Evolutionary conservation across 2,797 vertebrate genomes (phyloP), one percentile per base, ranked within the genome.

Genomic region (Characodon lateralis): DNA sequence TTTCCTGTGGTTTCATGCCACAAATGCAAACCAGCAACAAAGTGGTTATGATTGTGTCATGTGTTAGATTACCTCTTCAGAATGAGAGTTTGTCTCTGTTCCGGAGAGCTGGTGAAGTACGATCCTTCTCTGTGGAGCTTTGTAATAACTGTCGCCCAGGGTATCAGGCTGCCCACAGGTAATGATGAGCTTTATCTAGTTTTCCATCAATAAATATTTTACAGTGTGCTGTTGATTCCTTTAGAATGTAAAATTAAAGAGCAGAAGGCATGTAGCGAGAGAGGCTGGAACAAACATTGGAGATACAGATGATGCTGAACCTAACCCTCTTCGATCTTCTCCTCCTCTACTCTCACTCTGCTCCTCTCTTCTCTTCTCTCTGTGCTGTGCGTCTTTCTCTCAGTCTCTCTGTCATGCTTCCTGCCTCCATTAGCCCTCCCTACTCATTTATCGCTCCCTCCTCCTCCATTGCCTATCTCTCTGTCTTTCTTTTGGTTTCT

Each of bases 51-150:
- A 1, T 1, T 46, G 50, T 73, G 68, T 41, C 0, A 31, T 70
- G 81, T 43, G 31, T 81, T 70, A 28, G 28, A 87, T 91, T 92
- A 92, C 91, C 90, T 91, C 48, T 31, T 26, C 2, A 71, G 72
- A 76, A 6, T 58, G 48, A 76, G 82, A 28, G 5, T 74, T 89
- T 83, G 71, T 84, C 85, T 16, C 26, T 12, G 70, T 73, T 83
- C 70, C 80, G n/a, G 0, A 24, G 56, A 50, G 72, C 75, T 53
- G 63, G 63, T 39, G 35, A 41, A 66, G 63, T 39, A 66, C 73
- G 48, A 12, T 59, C 72, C 35, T 56, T 85, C 59, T 55, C 22
- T 70, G 76, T 35, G 14, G 46, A 66, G 56, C 73, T 78, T 81
- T 78, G 35, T 51, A 53, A 74, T 88, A 46, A 73, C 56, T 73